Percentiles rank a stretch among this genome's conserved stretches.
Evolutionary conservation across 2,888 invertebrate genomes (phyloP).

Genomic region (Mythimna lalbum): DNA sequence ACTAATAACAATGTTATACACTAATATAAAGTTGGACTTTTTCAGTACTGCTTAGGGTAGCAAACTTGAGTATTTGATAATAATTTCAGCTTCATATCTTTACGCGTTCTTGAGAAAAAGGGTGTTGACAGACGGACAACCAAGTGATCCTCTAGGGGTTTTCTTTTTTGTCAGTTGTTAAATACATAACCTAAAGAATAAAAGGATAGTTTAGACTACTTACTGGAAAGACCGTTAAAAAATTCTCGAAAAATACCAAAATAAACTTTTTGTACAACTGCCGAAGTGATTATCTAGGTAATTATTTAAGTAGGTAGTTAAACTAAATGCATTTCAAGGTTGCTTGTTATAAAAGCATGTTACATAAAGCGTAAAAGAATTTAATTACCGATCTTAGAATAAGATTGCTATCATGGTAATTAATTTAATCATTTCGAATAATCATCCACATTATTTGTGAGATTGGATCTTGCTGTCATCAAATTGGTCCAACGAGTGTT

Average conservation of each 20-base stretch:
- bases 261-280: not conserved
- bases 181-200: too few relatives aligned
- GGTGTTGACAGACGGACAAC: too few relatives aligned
- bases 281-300: not conserved
- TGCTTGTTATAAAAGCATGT: not conserved
- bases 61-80: too few relatives aligned
- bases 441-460: constrained; percentile 1
- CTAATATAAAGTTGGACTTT: too few relatives aligned
- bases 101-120: too few relatives aligned
- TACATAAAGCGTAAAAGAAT: not conserved
- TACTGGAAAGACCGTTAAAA: not conserved
- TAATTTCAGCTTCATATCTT: too few relatives aligned
- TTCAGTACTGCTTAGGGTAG: too few relatives aligned
- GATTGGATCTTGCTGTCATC: too few relatives aligned
- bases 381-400: not conserved
- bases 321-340: constrained; percentile 8
- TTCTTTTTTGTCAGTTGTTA: too few relatives aligned
- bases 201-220: not conserved
- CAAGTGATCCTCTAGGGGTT: too few relatives aligned
- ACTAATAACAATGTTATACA: too few relatives aligned
- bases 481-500: too few relatives aligned
- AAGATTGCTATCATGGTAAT: not conserved
- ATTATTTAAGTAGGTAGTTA: not conserved
- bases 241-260: not conserved
- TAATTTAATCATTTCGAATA: constrained; percentile 5